Conservation (phyloP, 2,888 invertebrate genomes). For the Tupiocoris notatus region DNA sequence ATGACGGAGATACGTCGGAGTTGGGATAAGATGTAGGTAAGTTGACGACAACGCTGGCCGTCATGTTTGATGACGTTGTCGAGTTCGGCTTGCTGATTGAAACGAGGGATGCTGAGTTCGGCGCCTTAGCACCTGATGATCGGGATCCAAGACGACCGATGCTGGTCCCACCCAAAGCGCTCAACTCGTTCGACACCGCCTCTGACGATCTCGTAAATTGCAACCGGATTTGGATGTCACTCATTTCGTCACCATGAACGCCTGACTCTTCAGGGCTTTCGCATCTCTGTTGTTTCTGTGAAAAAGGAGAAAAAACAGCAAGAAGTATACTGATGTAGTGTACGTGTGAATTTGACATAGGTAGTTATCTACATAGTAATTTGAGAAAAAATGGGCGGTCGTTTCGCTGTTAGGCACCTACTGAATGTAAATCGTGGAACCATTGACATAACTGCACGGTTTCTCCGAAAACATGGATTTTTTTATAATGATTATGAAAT, state of each 20-base stretch:
- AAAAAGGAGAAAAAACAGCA: no score
- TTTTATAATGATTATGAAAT: no score
- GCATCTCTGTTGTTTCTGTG: slow-evolving; percentile 51
- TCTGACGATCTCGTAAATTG: slow-evolving; percentile 49
- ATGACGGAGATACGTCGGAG: slow-evolving; percentile 52
- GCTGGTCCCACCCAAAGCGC: neutral
- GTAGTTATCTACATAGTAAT: no score
- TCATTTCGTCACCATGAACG: slow-evolving; percentile 54
- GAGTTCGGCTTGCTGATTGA: slow-evolving; percentile 52
- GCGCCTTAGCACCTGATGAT: slow-evolving; percentile 44
- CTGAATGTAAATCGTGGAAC: no score
- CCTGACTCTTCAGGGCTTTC: slow-evolving; percentile 50
- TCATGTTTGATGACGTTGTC: slow-evolving; percentile 53
- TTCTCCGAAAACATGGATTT: no score
- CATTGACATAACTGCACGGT: no score
- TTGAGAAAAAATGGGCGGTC: no score
- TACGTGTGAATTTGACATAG: no score
- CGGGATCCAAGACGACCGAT: slow-evolving; percentile 28
- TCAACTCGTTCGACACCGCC: slow-evolving; percentile 40
- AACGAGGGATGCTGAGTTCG: slow-evolving; percentile 49
- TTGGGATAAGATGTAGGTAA: slow-evolving; percentile 53
- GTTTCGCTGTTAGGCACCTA: no score
- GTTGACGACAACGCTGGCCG: slow-evolving; percentile 53
- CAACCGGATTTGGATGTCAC: slow-evolving; percentile 55
- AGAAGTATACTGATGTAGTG: no score